These are phyloP conservation scores for Hecatera dysodea DNA, from an alignment of 2,888 invertebrate species.

Conservation along the genomic window DNA sequence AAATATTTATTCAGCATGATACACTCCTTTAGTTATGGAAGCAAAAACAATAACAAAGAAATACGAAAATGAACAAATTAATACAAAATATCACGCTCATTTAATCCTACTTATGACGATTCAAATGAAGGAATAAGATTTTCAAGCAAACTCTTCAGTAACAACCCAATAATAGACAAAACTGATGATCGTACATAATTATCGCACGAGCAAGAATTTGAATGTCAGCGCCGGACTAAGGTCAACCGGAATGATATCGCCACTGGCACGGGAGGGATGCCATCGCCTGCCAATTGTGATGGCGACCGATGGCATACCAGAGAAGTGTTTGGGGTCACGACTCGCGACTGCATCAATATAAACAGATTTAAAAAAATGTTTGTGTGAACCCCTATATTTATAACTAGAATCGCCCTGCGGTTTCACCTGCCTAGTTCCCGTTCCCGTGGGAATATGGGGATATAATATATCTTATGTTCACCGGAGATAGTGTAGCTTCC, in stretches of 20 bases:
- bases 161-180: slow-evolving; percentile 37
- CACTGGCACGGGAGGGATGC: slow-evolving; percentile 32
- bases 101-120: too few species aligned
- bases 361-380: slow-evolving; percentile 7
- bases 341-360: neutral
- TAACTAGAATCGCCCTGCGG: too few species aligned
- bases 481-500: too few species aligned
- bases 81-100: too few species aligned
- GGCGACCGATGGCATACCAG: slow-evolving; percentile 24
- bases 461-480: too few species aligned
- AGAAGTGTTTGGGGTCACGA: slow-evolving; percentile 4
- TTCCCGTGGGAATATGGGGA: too few species aligned
- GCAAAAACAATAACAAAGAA: too few species aligned
- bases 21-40: too few species aligned
- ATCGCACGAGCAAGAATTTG: slow-evolving; percentile 38
- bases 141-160: neutral
- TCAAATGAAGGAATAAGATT: neutral
- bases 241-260: slow-evolving; percentile 51
- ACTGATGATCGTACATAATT: slow-evolving; percentile 36
- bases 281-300: slow-evolving; percentile 55
- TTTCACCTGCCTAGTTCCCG: too few species aligned
- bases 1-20: too few species aligned
- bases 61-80: too few species aligned
- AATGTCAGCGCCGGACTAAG: slow-evolving; percentile 61
- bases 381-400: too few species aligned